Evolutionary conservation across 2,113 vertebrate genomes (phyloP), one percentile per base, ranked within the genome.

Genomic region (Pantherophis guttatus): DNA sequence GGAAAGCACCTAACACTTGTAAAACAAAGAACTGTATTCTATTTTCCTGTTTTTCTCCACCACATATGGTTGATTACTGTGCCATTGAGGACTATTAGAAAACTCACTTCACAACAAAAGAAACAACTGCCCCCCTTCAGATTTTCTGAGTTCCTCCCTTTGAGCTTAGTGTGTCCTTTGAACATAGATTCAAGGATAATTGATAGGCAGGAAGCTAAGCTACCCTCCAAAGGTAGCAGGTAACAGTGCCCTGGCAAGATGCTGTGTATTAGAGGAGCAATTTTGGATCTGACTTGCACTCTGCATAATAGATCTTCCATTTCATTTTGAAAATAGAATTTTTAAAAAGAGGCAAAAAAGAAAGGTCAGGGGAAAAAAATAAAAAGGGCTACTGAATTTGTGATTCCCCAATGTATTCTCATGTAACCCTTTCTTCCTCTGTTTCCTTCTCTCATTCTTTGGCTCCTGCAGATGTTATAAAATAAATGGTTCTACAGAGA

Each of bases 1-100:
- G n/a, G 48, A 94, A 92, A 86, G 62, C 48, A 89, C 29, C 58
- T 11, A 87, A 54, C 58, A 89, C 21, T 90, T 88, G 48, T 93
- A 91, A 94, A 93, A 33, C 9, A 93, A 95, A 93, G 17, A 23
- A 48, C 94, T 92, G 48, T 94, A 54, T 91, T 52, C 91, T 88
- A 39, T 94, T 90, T 91, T 59, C 50, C 21, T n/a, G 29, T 89
- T 59, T 93, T 91, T 33, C 48, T 93, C 87, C 17, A 29, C 62
- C 21, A 87, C 2, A 21, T 55, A 54, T 54, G 52, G 50, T 4
- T 91, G 86, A 93, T 92, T 94, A 85, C n/a, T 65, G 33, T 59
- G 59, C 90, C 81, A 3, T 86, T 90, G 8, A 1, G 55, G 81
- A 4, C 29, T 12, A 4, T 8, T 26, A 50, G 59, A 65, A 91